These are phyloP conservation scores for Drosophila athabasca DNA, from an alignment of 1,140 invertebrate genomes.

Conservation along the genomic window DNA sequence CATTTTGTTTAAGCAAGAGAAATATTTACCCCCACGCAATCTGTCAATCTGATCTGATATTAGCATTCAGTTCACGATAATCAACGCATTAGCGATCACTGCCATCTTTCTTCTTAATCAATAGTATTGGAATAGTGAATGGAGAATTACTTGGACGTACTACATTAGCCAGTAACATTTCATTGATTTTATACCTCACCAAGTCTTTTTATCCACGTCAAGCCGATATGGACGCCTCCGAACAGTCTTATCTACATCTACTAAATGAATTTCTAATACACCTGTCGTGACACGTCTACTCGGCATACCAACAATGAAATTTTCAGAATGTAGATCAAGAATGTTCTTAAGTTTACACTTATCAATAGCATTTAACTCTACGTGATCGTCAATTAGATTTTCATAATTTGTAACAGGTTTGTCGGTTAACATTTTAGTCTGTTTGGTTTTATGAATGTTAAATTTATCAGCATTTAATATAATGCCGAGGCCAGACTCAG, in stretches of 20 bases:
- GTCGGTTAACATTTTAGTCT: slow-evolving; percentile 2
- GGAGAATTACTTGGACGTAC: slow-evolving; percentile 17
- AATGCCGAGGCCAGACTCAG: slow-evolving; percentile 17
- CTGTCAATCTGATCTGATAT: slow-evolving; percentile 15
- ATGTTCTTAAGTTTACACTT: slow-evolving; percentile 10
- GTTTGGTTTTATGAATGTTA: slow-evolving; percentile 10
- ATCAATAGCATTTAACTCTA: slow-evolving; percentile 7
- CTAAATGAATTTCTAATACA: slow-evolving; percentile 17
- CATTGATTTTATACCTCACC: slow-evolving; percentile 15
- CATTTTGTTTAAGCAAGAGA: too few species aligned
- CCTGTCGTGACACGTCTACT: slow-evolving; percentile 9
- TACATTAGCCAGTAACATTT: slow-evolving; percentile 20
- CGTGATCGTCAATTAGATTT: slow-evolving; percentile 2
- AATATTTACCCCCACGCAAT: neutral
- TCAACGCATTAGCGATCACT: slow-evolving; percentile 14
- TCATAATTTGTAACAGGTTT: slow-evolving; percentile 1
- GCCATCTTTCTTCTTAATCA: slow-evolving; percentile 10
- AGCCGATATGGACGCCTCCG: slow-evolving; percentile 1
- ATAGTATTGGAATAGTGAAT: slow-evolving; percentile 20
- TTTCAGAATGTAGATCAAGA: neutral
- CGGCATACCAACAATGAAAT: neutral
- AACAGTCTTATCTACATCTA: slow-evolving; percentile 16
- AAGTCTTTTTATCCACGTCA: slow-evolving; percentile 11
- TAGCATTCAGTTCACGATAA: too few species aligned
- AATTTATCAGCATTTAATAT: neutral